phyloP scores from a whole-genome alignment of 2,888 invertebrate species.

The Polymixis lichenea region DNA sequence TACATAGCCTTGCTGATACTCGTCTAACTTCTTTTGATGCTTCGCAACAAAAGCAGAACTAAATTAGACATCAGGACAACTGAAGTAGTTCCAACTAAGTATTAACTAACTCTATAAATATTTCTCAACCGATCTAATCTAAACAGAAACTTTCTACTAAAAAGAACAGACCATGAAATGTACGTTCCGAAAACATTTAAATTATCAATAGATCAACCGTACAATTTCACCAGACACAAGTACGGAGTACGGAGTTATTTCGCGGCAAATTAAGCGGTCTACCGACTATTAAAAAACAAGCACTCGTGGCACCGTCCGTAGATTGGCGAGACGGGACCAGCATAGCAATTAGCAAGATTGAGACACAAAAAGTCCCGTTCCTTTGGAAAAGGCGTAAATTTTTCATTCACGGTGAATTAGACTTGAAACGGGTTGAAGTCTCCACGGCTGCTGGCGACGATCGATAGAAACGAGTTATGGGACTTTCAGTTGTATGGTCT shows the following conservation, averaged over 20 bases:
- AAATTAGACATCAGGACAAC: conserved; percentile 4
- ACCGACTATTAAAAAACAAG: conserved; percentile 67
- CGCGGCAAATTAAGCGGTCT: conserved; percentile 69
- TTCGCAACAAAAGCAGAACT: conserved; percentile 21
- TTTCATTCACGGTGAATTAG: conserved; percentile 73
- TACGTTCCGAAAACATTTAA: conserved; percentile 54
- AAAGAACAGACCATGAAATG: conserved; percentile 28
- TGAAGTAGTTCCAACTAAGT: conserved; percentile 7
- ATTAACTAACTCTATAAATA: background rate
- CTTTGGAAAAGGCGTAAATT: conserved; percentile 73
- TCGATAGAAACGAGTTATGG: conserved; percentile 62
- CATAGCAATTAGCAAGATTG: conserved; percentile 74
- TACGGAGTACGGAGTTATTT: conserved; percentile 58
- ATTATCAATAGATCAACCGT: conserved; percentile 43
- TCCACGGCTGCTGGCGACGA: conserved; percentile 63
- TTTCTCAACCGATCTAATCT: conserved; percentile 6
- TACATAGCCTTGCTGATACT: conserved; percentile 43
- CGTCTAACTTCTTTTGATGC: conserved; percentile 46
- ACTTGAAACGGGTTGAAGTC: conserved; percentile 64
- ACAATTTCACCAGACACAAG: conserved; percentile 52
- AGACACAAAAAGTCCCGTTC: conserved; percentile 70
- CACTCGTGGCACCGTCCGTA: conserved; percentile 53
- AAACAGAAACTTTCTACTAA: conserved; percentile 39
- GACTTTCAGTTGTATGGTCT: conserved; percentile 51
- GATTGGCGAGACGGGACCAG: conserved; percentile 65